phyloP scores from a whole-genome alignment of 1,140 invertebrate species.

The Araneus ventricosus region DNA sequence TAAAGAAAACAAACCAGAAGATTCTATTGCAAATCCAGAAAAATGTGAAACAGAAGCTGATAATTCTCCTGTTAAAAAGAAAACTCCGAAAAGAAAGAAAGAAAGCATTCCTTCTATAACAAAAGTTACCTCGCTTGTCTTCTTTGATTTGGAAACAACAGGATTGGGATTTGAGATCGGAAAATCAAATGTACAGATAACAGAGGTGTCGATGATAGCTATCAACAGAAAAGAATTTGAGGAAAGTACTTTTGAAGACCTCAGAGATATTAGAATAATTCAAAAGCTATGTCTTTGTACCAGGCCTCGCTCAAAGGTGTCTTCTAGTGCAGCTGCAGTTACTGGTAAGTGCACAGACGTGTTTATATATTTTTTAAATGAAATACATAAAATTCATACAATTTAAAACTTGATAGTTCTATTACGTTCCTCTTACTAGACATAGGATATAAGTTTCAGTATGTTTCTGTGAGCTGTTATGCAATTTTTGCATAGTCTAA shows the following conservation, averaged over 20 bases:
- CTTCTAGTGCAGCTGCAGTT: slow-evolving; percentile 15
- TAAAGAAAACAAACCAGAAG: neutral
- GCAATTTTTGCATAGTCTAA: too few relatives aligned
- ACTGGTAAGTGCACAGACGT: slow-evolving; percentile 36
- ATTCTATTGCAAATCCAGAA: neutral
- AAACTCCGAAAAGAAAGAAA: neutral
- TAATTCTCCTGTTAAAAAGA: neutral
- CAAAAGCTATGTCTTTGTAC: slow-evolving; percentile 54
- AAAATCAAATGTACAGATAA: slow-evolving; percentile 63
- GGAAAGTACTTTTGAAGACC: neutral
- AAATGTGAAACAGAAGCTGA: neutral
- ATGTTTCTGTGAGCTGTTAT: too few relatives aligned
- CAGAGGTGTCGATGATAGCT: slow-evolving; percentile 67
- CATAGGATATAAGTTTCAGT: too few relatives aligned
- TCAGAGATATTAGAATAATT: slow-evolving; percentile 53
- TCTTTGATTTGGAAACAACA: slow-evolving; percentile 72
- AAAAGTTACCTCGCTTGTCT: slow-evolving; percentile 49
- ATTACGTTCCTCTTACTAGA: neutral
- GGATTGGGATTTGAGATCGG: slow-evolving; percentile 48
- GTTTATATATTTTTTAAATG: neutral
- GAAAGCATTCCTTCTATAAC: neutral
- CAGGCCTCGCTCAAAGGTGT: slow-evolving; percentile 34
- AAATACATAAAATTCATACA: too few relatives aligned
- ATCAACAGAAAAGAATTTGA: slow-evolving; percentile 41
- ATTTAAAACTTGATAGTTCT: neutral